A percentile compares a stretch with the other conserved stretches of the same genome.
Evolutionary conservation across 2,888 invertebrate genomes (phyloP).

Genomic region (Seira ritae): DNA sequence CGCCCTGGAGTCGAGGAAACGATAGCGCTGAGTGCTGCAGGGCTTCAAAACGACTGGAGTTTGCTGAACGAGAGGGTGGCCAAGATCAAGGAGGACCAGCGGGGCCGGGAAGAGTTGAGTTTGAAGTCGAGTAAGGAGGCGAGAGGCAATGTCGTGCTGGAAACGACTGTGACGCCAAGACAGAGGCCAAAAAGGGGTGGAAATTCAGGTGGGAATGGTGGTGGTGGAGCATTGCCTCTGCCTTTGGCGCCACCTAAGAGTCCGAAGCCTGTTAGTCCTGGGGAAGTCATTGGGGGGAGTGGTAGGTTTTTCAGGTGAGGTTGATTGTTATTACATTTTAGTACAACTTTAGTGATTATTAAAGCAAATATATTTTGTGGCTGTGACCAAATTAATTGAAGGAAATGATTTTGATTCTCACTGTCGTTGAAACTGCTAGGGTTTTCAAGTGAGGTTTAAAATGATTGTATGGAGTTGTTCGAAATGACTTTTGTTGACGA

Average conservation of each 20-base stretch:
- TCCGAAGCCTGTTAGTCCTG: slow-evolving; percentile 61
- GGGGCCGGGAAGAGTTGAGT: background rate
- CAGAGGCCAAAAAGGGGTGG: slow-evolving; percentile 87
- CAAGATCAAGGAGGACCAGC: background rate
- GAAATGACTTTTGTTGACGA: too few species aligned
- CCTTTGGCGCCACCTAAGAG: slow-evolving; percentile 66
- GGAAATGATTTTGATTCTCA: background rate
- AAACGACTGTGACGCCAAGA: slow-evolving; percentile 87
- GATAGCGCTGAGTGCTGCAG: slow-evolving; percentile 55
- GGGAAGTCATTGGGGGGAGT: background rate
- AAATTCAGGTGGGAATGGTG: slow-evolving; percentile 64
- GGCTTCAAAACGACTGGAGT: slow-evolving; percentile 18
- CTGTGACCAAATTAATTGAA: too few species aligned
- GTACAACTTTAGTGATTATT: too few species aligned
- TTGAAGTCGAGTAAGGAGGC: background rate
- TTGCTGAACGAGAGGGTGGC: background rate
- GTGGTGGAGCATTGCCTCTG: slow-evolving; percentile 36
- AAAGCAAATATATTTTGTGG: too few species aligned
- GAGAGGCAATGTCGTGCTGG: slow-evolving; percentile 77
- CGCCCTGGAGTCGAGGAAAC: slow-evolving; percentile 91
- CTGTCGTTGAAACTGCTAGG: background rate
- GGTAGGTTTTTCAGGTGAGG: slow-evolving; percentile 20
- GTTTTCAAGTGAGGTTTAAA: background rate
- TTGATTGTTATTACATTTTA: background rate
- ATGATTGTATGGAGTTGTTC: background rate